Percentiles rank a stretch among this genome's conserved stretches.
Conservation (phyloP, 2,888 invertebrate genomes). For the Cheilosia variabilis region DNA sequence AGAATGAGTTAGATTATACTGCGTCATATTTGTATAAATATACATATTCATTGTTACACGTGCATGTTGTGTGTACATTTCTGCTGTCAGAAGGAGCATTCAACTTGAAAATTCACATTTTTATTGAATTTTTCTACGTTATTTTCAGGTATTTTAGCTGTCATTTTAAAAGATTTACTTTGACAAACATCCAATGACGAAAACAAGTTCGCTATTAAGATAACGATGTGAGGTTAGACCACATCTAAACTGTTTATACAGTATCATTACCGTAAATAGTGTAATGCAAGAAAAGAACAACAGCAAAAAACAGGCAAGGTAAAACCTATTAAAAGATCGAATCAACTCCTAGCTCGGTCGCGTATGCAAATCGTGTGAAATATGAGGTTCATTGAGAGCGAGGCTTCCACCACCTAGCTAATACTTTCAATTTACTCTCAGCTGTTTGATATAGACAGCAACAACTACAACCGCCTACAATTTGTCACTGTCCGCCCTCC, state of each 20-base stretch:
- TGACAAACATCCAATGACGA: neutral
- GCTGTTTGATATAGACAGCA: slow-evolving; percentile 19
- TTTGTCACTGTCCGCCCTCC: slow-evolving; percentile 9
- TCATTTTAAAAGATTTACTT: neutral
- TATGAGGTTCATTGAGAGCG: slow-evolving; percentile 68
- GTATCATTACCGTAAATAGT: neutral
- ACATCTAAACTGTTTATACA: neutral
- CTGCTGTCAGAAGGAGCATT: neutral
- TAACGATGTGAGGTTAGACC: neutral
- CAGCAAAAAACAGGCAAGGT: slow-evolving; percentile 33
- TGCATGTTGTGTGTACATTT: neutral
- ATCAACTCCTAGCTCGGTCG: slow-evolving; percentile 36
- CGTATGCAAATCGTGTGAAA: slow-evolving; percentile 72
- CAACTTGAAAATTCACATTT: neutral
- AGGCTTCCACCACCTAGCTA: slow-evolving; percentile 53
- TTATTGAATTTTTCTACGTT: neutral
- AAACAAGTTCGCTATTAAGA: neutral
- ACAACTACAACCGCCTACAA: slow-evolving; percentile 38
- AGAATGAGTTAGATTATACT: slow-evolving; percentile 24
- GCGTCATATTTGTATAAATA: slow-evolving; percentile 4
- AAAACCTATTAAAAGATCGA: slow-evolving; percentile 61
- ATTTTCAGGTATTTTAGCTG: neutral
- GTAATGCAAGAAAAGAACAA: neutral
- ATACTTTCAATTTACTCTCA: slow-evolving; percentile 52
- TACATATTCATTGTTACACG: neutral